Percentiles rank a stretch among this genome's conserved stretches.
Conservation (phyloP, 2,888 invertebrate genomes). For the Hedya salicella region DNA sequence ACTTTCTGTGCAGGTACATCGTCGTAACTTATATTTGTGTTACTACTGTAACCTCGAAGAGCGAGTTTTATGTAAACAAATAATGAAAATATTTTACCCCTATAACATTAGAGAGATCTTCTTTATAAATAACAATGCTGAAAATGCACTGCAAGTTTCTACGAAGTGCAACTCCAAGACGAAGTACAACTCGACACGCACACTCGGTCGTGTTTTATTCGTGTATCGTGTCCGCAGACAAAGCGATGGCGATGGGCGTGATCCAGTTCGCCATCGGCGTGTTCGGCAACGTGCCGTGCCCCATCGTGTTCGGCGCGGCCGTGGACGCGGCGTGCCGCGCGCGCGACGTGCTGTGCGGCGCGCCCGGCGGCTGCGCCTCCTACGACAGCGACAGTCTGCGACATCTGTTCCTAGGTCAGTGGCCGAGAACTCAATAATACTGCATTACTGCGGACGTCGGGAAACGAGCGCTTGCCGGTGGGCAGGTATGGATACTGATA, state of each 20-base stretch:
- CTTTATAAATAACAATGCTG: too few species aligned
- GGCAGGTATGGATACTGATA: too few species aligned
- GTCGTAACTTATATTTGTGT: too few species aligned
- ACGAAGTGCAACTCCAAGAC: too few species aligned
- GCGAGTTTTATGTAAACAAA: too few species aligned
- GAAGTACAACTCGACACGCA: not conserved
- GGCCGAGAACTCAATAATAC: not conserved
- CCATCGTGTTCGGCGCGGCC: slow-evolving; percentile 96
- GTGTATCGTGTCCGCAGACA: slow-evolving; percentile 82
- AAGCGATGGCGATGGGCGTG: slow-evolving; percentile 97
- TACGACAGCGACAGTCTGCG: slow-evolving; percentile 94
- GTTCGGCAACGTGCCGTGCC: slow-evolving; percentile 97
- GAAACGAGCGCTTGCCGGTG: too few species aligned
- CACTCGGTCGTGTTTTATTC: slow-evolving; percentile 2
- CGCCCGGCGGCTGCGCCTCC: slow-evolving; percentile 93
- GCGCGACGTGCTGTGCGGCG: slow-evolving; percentile 92
- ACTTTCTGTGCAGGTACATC: too few species aligned
- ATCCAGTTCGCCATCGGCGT: slow-evolving; percentile 97
- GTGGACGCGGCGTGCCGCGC: slow-evolving; percentile 96
- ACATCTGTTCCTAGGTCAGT: slow-evolving; percentile 92
- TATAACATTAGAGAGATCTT: too few species aligned
- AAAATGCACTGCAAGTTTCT: too few species aligned
- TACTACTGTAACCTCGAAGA: too few species aligned
- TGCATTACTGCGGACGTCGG: too few species aligned
- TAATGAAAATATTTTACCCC: too few species aligned